These are phyloP conservation scores for Brachionus sp. DNA, from an alignment of 1,140 invertebrate species.

Conservation along the genomic window DNA sequence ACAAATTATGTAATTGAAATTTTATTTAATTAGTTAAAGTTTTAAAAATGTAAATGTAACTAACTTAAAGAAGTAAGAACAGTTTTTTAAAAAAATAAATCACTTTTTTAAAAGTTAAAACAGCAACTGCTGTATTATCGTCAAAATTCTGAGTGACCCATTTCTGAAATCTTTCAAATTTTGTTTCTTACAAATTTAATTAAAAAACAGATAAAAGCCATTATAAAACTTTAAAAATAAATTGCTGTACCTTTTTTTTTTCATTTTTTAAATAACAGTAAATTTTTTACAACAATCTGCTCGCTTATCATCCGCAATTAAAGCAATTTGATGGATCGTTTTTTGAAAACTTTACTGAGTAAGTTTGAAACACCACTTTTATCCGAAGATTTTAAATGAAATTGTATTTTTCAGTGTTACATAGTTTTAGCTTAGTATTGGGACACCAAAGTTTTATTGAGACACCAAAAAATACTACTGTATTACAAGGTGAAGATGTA, in stretches of 20 bases:
- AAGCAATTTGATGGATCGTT: neutral
- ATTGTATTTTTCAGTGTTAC: neutral
- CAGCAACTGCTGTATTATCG: neutral
- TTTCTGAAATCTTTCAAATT: neutral
- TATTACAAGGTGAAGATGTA: slow-evolving; percentile 12
- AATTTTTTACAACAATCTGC: neutral
- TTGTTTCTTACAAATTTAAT: neutral
- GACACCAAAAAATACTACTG: neutral
- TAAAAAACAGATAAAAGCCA: neutral
- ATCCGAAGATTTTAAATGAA: neutral
- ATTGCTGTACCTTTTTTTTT: neutral
- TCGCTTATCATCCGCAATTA: neutral
- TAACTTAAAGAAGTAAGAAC: neutral
- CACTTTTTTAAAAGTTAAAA: neutral
- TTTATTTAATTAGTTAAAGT: neutral
- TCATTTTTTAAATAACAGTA: neutral
- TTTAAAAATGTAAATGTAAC: neutral
- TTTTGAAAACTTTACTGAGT: neutral
- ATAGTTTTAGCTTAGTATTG: neutral
- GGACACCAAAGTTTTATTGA: neutral
- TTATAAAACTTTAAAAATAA: neutral
- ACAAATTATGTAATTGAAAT: neutral
- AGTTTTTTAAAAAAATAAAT: neutral
- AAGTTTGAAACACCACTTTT: neutral
- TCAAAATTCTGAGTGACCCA: neutral